Conservation (phyloP, 2,888 invertebrate species). For the Drosophila lutescens region DNA sequence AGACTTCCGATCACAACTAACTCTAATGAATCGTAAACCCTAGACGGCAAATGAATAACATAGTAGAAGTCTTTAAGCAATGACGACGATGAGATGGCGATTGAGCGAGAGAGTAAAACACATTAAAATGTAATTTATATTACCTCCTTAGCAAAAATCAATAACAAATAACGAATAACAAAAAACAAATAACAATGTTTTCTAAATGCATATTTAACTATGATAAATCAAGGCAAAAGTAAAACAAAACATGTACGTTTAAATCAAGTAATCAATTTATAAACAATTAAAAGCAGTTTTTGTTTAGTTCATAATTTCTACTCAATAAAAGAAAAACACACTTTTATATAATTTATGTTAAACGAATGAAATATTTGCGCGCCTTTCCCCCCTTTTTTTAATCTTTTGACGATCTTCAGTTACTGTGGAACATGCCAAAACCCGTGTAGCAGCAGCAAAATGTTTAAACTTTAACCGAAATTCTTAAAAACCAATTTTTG, state of each 20-base stretch:
- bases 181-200: conserved; percentile 38
- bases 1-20: conserved; percentile 57
- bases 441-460: conserved; percentile 44
- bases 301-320: conserved; percentile 69
- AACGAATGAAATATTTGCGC: conserved; percentile 54
- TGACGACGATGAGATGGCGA: conserved; percentile 25
- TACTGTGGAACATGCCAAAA: conserved; percentile 31
- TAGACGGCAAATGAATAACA: conserved; percentile 3
- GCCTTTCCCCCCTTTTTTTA: conserved; percentile 18
- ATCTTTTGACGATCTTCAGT: conserved; percentile 42
- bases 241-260: conserved; percentile 44
- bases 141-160: conserved; percentile 82
- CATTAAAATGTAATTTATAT: conserved; percentile 78
- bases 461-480: conserved; percentile 70
- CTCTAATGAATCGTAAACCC: conserved; percentile 37
- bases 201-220: conserved; percentile 52
- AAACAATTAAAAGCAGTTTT: conserved; percentile 66
- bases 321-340: conserved; percentile 67
- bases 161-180: conserved; percentile 57
- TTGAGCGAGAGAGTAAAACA: conserved; percentile 42
- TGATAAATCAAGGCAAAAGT: conserved; percentile 37
- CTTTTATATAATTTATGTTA: conserved; percentile 26
- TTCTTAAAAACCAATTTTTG: conserved; percentile 62
- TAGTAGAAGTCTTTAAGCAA: conserved; percentile 30
- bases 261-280: conserved; percentile 47